Percentiles rank a stretch among this genome's conserved stretches.
Conservation (phyloP, 2,797 vertebrate genomes). For the Nasua narica region DNA sequence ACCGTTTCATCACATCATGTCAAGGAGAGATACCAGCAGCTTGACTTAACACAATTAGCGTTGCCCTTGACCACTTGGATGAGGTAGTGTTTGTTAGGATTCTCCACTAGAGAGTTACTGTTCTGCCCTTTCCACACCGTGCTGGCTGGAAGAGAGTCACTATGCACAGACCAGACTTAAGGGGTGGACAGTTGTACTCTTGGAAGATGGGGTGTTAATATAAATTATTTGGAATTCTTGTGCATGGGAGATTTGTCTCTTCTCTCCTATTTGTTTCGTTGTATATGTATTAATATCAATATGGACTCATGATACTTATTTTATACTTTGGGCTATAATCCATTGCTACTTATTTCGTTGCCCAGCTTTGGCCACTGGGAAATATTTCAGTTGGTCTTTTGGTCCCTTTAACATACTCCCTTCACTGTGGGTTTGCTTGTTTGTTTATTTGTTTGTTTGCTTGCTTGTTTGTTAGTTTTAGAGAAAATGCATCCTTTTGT, state of each 20-base stretch:
- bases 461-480: not conserved
- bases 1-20: not conserved
- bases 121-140: not conserved
- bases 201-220: no score
- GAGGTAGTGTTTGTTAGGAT: no score
- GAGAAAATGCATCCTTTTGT: not conserved
- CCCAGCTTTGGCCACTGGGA: not conserved
- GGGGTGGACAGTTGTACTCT: not conserved
- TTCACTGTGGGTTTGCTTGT: not conserved
- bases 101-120: no score
- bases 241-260: not conserved
- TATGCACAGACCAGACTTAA: not conserved
- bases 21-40: no score
- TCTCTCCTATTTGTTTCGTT: not conserved
- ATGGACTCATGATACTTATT: not conserved
- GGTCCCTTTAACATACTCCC: not conserved
- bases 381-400: not conserved
- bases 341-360: not conserved
- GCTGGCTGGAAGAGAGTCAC: not conserved
- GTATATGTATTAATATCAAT: not conserved
- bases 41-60: no score
- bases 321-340: not conserved
- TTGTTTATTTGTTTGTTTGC: not conserved
- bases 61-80: not conserved
- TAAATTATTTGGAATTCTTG: not conserved